Evolutionary conservation across 2,113 vertebrate genomes (phyloP).

Genomic region (Ancistrus triradiatus): DNA sequence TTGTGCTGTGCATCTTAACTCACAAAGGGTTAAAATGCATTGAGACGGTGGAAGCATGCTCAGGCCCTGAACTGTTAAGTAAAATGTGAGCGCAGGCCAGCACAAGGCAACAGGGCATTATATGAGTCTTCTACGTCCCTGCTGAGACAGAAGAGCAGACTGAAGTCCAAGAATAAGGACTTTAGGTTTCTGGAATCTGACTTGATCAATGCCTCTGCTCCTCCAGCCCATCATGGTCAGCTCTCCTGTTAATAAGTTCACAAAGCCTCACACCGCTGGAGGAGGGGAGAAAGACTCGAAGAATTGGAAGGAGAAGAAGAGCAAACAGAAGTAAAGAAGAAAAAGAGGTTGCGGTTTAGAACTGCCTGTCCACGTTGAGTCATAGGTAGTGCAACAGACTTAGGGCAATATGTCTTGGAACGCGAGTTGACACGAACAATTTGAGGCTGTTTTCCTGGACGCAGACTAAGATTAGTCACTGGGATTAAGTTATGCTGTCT

Average conservation of each 20-base stretch:
- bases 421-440: conserved; percentile 22
- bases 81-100: too few species aligned
- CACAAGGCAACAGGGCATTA: too few species aligned
- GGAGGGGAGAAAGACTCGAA: conserved; percentile 24
- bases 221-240: conserved; percentile 24
- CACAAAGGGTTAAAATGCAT: too few species aligned
- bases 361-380: conserved; percentile 45
- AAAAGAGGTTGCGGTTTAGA: conserved; percentile 46
- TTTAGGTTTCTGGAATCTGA: too few species aligned
- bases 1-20: too few species aligned
- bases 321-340: conserved; percentile 49
- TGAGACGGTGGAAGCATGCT: too few species aligned
- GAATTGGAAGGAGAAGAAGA: conserved; percentile 37
- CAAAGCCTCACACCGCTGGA: conserved; percentile 40
- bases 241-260: conserved; percentile 37
- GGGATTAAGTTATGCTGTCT: conserved; percentile 30
- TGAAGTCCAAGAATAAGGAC: too few species aligned
- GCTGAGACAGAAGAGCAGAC: too few species aligned
- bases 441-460: conserved; percentile 29
- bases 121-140: too few species aligned
- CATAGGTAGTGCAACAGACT: conserved; percentile 41
- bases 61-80: too few species aligned
- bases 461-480: conserved; percentile 19
- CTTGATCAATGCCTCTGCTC: conserved; percentile 30
- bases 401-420: conserved; percentile 43